phyloP scores from a whole-genome alignment of 1,140 invertebrate species.

The Achroia grisella region DNA sequence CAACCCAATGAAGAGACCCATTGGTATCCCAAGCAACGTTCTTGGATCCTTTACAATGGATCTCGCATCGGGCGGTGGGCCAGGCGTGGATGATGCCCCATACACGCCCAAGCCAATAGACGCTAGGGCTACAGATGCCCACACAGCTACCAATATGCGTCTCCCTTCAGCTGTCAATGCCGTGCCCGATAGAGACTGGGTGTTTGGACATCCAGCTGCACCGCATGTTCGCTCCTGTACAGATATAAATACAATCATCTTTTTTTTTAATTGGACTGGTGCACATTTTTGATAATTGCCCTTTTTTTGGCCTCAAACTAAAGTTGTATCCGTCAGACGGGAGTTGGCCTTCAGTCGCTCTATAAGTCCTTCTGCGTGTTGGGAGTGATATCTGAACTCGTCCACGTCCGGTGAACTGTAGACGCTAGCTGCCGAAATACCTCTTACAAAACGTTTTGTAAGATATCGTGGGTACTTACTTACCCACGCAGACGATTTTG shows the following conservation, averaged over 20 bases:
- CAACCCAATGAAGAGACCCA: slow-evolving; percentile 81
- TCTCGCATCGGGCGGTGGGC: slow-evolving; percentile 60
- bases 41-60: slow-evolving; percentile 68
- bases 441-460: no score
- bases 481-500: no score
- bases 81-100: slow-evolving; percentile 38
- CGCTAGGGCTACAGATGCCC: slow-evolving; percentile 72
- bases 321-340: no score
- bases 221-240: slow-evolving; percentile 57
- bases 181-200: slow-evolving; percentile 30
- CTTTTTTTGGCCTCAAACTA: background rate
- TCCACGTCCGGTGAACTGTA: no score
- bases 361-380: no score
- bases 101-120: slow-evolving; percentile 41
- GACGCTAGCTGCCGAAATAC: no score
- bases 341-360: no score
- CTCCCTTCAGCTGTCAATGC: slow-evolving; percentile 65
- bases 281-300: no score
- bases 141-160: slow-evolving; percentile 51
- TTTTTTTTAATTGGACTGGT: no score
- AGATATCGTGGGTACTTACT: no score
- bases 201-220: slow-evolving; percentile 54
- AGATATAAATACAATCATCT: background rate
- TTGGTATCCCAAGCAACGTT: slow-evolving; percentile 76
- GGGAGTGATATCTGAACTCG: no score